Evolutionary conservation across 2,888 invertebrate species (phyloP), one percentile per base, ranked within the genome.

Genomic region (Craniophora ligustri): DNA sequence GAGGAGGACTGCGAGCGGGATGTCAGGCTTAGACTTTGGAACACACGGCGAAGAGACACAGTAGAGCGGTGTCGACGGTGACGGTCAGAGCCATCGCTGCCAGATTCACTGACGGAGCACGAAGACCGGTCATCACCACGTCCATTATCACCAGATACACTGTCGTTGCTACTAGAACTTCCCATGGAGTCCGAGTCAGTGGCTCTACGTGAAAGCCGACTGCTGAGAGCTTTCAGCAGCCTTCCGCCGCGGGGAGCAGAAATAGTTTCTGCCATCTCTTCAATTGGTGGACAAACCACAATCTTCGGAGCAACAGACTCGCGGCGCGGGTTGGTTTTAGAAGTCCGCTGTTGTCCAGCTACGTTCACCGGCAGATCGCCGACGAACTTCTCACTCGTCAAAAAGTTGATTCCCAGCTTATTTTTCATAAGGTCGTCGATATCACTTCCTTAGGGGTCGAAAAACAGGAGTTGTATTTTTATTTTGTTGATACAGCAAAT

Each of bases 11-110:
- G 94, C 3, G 96, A 95, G 47, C 96, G 94, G 11, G 94, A 92
- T 10, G 95, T 93, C 31, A 96, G 88, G 71, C 94, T 95, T 40
- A 97, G 88, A 72, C 94, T 96, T 82, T 96, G 95, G 80, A 97
- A 96, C 36, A 96, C 96, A 57, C 95, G 95, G n/a, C 96, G 94
- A 49, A 97, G 89, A 32, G 96, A 96, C 21, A 96, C 95, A 1
- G 94, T 94, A 2, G 95, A 95, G 55, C 95, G 94, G 59, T 89
- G 86, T 8, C 90, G 87, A 47, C 87, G 89, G 5, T 85, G 86
- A 40, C 91, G 93, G 36, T 94, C 94, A 13, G 95, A 94, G 58
- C 94, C 93, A 41, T 95, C 95, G 78, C 95, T 95, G 61, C 95
- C 95, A 15, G 95, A 94, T 59, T 96, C 95, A 79, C 95, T 95